Conservation (phyloP, 2,888 invertebrate species). For the Agonopterix arenella region DNA sequence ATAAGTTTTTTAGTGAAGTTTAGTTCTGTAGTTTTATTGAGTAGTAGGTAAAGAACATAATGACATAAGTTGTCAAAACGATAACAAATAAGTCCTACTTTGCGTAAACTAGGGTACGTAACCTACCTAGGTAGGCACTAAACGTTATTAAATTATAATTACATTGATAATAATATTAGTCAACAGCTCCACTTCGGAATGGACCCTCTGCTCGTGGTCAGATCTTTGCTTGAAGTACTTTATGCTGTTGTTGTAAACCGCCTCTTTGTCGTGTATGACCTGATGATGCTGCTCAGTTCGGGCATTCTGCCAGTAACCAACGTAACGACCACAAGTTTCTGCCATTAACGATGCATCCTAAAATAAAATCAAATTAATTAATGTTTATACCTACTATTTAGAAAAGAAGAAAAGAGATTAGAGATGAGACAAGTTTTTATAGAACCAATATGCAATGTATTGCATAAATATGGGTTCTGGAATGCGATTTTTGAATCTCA, state of each 20-base stretch:
- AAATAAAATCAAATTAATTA: not conserved
- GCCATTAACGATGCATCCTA: constrained; percentile 36
- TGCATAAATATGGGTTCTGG: too few relatives aligned
- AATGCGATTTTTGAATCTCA: too few relatives aligned
- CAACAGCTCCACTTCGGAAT: constrained; percentile 50
- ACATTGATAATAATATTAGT: constrained; percentile 46
- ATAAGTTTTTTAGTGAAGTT: too few relatives aligned
- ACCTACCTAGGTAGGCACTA: too few relatives aligned
- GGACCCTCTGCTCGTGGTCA: constrained; percentile 51
- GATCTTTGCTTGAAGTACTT: constrained; percentile 37
- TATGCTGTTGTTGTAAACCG: constrained; percentile 21
- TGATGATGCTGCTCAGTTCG: constrained; percentile 48
- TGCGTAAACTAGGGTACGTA: too few relatives aligned
- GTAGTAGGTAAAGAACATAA: too few relatives aligned
- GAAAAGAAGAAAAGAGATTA: too few relatives aligned
- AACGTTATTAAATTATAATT: constrained; percentile 10
- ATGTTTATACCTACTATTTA: not conserved
- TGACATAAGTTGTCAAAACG: too few relatives aligned
- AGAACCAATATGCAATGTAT: too few relatives aligned
- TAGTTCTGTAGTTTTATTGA: too few relatives aligned
- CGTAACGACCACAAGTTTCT: constrained; percentile 41
- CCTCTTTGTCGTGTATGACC: constrained; percentile 30
- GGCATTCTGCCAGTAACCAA: constrained; percentile 47
- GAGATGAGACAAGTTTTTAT: too few relatives aligned
- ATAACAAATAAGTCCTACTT: too few relatives aligned